Evolutionary conservation across 2,888 invertebrate species (phyloP), one percentile per base, ranked within the genome.

Genomic region (Athalia circularis): DNA sequence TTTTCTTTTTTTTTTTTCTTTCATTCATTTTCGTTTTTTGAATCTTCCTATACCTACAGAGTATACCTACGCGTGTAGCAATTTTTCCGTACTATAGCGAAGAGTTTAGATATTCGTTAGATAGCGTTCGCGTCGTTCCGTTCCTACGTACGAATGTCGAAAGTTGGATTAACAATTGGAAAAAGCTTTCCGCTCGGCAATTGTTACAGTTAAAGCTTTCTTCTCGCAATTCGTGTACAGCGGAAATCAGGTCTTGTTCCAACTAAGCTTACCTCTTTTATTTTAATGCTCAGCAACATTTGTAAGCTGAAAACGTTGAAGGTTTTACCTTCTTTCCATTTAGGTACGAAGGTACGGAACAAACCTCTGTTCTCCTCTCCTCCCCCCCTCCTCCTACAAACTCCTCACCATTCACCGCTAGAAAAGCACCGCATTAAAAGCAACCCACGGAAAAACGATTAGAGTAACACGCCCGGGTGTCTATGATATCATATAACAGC

Each of bases 131-230:
- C 29, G 29, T 29, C 29, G 29, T 29, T 29, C 2, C 29, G 29
- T 29, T 29, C 2, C 29, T 29, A 29, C 29, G 1, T 29, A 29
- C 29, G 29, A 67, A 67, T 67, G 50, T 50, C 50, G 67, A 48
- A 67, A 67, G 67, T 50, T 67, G 67, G 50, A 48, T 67, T 67
- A 50, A 67, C 67, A 67, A 67, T 67, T 67, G 67, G 50, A 67
- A 67, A 67, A 47, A 50, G 48, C 50, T 67, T 67, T 50, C 67
- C 48, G 50, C 5, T 67, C 50, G 13, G 15, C 64, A 45, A 64
- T 45, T 15, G 50, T 67, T 67, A 7, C 4, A 15, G 7, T 13
- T n/a, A 67, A 47, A 15, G 15, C 67, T 67, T 67, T 29, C 29
- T 29, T 29, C 29, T 29, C 29, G 48, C 50, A 9, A 67, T 67